phyloP scores from a whole-genome alignment of 1,140 invertebrate species.

The Drosophila kikkawai region DNA sequence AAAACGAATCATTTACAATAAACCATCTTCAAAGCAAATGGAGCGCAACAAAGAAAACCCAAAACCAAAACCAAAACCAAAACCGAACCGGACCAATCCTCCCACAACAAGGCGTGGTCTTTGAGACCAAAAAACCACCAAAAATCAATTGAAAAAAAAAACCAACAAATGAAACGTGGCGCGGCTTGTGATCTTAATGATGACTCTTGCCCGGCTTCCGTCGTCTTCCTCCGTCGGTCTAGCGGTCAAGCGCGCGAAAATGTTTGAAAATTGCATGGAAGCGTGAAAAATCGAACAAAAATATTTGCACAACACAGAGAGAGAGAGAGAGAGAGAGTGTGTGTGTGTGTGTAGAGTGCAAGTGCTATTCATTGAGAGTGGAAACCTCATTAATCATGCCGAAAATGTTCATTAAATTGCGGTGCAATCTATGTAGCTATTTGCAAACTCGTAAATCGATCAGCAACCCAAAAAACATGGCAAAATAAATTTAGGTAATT shows the following conservation, averaged over 20 bases:
- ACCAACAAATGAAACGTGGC: constrained; percentile 74
- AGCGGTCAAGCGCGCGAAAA: constrained; percentile 48
- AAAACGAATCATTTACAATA: constrained; percentile 84
- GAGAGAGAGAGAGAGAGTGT: background rate
- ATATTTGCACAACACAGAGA: constrained; percentile 49
- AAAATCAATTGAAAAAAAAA: constrained; percentile 17
- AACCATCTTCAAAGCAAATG: constrained; percentile 83
- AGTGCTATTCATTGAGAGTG: constrained; percentile 65
- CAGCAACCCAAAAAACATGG: constrained; percentile 29
- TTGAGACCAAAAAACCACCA: background rate
- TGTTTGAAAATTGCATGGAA: constrained; percentile 76
- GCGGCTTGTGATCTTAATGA: constrained; percentile 75
- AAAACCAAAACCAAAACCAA: constrained; percentile 45
- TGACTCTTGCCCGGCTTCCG: constrained; percentile 30
- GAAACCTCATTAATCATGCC: constrained; percentile 72
- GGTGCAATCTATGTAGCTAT: constrained; percentile 46
- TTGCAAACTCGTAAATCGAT: constrained; percentile 70
- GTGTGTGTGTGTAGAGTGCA: constrained; percentile 20
- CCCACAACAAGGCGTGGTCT: constrained; percentile 26
- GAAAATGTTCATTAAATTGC: constrained; percentile 66
- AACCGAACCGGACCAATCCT: constrained; percentile 40
- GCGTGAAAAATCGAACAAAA: constrained; percentile 78
- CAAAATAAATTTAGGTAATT: constrained; percentile 67
- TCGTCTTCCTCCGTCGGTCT: constrained; percentile 3
- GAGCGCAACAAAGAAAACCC: constrained; percentile 62